A percentile compares a stretch with the other conserved stretches of the same genome.
These are phyloP conservation scores for Pediacus dermestoides DNA, from an alignment of 2,888 invertebrate genomes.

Conservation along the genomic window DNA sequence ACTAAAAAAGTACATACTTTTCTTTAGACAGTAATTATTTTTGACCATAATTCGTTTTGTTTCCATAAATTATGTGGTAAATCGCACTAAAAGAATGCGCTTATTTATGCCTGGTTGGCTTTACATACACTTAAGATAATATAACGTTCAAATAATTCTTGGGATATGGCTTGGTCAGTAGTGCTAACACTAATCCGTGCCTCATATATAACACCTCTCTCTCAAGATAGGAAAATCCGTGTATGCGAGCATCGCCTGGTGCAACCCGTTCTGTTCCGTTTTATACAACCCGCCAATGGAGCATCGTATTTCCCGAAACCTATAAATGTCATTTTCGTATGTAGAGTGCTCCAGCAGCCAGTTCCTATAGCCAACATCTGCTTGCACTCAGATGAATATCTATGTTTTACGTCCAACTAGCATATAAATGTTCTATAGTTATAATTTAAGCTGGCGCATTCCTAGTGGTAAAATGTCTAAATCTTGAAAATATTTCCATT, in stretches of 20 bases:
- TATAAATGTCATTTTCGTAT: constrained; percentile 33
- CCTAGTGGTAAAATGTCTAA: constrained; percentile 5
- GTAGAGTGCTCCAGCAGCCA: constrained; percentile 19
- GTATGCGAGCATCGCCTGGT: constrained; percentile 2
- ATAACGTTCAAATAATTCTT: constrained; percentile 33
- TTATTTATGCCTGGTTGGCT: constrained; percentile 16
- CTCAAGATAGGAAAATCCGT: constrained; percentile 26
- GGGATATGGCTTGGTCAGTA: constrained; percentile 35
- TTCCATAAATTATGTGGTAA: too few relatives aligned
- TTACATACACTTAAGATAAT: constrained; percentile 28
- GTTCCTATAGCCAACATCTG: constrained; percentile 26
- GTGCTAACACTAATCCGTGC: constrained; percentile 30
- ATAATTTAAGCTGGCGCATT: constrained; percentile 28
- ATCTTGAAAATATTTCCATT: too few relatives aligned
- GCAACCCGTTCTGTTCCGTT: background rate
- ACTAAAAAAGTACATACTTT: too few relatives aligned
- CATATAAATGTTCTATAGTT: constrained; percentile 36
- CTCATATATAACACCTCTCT: constrained; percentile 29
- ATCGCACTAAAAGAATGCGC: constrained; percentile 1
- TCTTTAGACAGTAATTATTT: too few relatives aligned
- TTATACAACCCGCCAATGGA: background rate
- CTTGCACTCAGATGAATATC: constrained; percentile 32
- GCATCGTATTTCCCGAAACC: constrained; percentile 27
- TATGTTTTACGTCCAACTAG: constrained; percentile 30
- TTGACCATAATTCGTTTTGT: constrained; percentile 4